Evolutionary conservation across 1,140 invertebrate species (phyloP), one percentile per base, ranked within the genome.

Genomic region (Philotrypesis tridentata): DNA sequence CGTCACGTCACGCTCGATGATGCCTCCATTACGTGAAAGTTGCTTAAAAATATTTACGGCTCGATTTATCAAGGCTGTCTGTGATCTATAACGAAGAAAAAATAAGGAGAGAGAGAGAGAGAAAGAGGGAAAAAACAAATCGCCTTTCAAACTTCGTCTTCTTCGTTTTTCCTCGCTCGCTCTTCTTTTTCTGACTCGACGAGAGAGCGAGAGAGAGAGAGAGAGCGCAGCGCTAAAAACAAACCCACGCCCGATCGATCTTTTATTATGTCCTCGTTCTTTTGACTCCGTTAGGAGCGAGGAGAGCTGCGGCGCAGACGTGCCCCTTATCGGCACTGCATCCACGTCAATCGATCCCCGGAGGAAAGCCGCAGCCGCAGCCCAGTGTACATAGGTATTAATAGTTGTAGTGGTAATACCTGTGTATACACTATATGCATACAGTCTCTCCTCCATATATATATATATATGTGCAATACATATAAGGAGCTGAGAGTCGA

Each of bases 351-450:
- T 60, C 37, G 21, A 25, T 61, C 31, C 1, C 6, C 25, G 33
- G 68, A 63, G n/a, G 83, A 86, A 83, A 77, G 85, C 71, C 87
- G 87, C 86, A 88, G 89, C 87, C 27, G 48, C 87, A 86, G 89
- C 87, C n/a, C n/a, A 37, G 33, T 5, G 33, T 5, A 9, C 33
- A 37, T 3, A 5, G 9, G 33, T 37, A 37, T 3, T 37, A 37
- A 9, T 37, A 48, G 43, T 17, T 17, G 43, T 17, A 48, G 48
- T n/a, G n/a, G 48, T 21, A 55, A 55, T 55, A 87, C 89, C 84
- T 14, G 8, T 21, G 11, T 40, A 43, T 48, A 55, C 48, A 43
- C 17, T n/a, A 17, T 55, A 17, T 17, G 21, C 48, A 55, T 21
- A 6, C 17, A n/a, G 25, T 23, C 7, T n/a, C n/a, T n/a, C n/a